phyloP scores from a whole-genome alignment of 2,888 invertebrate species.

The Xylota sylvarum region DNA sequence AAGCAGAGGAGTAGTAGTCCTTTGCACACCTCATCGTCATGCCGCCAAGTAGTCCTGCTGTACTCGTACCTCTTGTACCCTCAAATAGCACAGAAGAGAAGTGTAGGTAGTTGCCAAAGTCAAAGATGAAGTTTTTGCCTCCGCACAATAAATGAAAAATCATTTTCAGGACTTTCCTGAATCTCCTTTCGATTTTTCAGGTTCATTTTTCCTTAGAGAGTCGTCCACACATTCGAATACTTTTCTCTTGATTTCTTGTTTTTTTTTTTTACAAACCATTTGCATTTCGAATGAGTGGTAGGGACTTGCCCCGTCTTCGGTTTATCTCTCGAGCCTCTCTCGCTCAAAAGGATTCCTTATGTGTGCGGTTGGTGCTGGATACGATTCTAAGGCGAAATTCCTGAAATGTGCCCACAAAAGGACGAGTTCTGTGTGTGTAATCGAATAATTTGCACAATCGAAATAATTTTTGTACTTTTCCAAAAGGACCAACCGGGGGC shows the following conservation, averaged over 20 bases:
- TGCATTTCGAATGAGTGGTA: slow-evolving; percentile 34
- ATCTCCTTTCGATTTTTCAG: slow-evolving; percentile 63
- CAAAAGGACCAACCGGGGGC: slow-evolving; percentile 13
- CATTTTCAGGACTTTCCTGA: slow-evolving; percentile 62
- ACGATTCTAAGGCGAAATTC: slow-evolving; percentile 47
- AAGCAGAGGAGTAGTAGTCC: slow-evolving; percentile 13
- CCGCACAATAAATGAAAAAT: slow-evolving; percentile 75
- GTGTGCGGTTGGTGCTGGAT: background rate
- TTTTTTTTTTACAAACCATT: slow-evolving; percentile 40
- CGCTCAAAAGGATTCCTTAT: slow-evolving; percentile 69
- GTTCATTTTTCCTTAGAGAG: slow-evolving; percentile 48
- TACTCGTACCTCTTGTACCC: background rate
- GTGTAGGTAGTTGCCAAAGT: slow-evolving; percentile 54
- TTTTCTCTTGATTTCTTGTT: slow-evolving; percentile 13
- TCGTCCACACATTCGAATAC: slow-evolving; percentile 42
- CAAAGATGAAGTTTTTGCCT: slow-evolving; percentile 71
- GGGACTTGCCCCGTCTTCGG: slow-evolving; percentile 50
- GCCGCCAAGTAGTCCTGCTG: background rate
- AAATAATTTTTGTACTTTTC: slow-evolving; percentile 80
- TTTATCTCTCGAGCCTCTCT: slow-evolving; percentile 48
- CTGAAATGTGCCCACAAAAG: slow-evolving; percentile 58
- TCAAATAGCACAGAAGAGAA: background rate
- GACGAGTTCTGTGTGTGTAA: slow-evolving; percentile 80
- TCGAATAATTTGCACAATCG: slow-evolving; percentile 84
- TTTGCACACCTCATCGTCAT: slow-evolving; percentile 36